These are phyloP conservation scores for Macquaria australasica DNA, from an alignment of 2,113 vertebrate species.

Conservation along the genomic window DNA sequence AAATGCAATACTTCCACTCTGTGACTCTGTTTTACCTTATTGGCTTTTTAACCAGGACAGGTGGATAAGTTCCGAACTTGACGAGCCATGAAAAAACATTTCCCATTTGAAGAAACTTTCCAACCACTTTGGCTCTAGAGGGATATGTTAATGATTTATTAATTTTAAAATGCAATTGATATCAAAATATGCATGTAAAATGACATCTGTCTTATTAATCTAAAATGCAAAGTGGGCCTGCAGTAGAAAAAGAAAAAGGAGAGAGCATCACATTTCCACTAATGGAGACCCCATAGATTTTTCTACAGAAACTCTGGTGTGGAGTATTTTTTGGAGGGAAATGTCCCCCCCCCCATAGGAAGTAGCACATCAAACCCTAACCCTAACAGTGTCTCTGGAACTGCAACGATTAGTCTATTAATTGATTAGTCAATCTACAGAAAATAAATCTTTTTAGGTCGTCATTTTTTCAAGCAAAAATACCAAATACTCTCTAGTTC, in stretches of 20 bases:
- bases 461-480: background rate
- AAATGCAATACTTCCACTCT: conserved; percentile 49
- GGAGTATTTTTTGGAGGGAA: background rate
- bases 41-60: conserved; percentile 29
- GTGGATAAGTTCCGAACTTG: conserved; percentile 23
- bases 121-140: conserved; percentile 3
- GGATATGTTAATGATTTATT: conserved; percentile 45
- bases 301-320: background rate
- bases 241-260: background rate
- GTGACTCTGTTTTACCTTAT: conserved; percentile 34
- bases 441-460: background rate
- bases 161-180: conserved; percentile 20
- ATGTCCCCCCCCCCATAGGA: background rate
- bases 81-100: conserved; percentile 10
- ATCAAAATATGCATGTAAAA: conserved; percentile 33
- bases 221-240: conserved; percentile 1
- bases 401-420: no score
- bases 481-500: background rate
- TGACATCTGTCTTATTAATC: conserved; percentile 38
- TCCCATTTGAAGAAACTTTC: background rate
- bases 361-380: background rate
- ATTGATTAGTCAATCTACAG: background rate
- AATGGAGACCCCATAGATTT: background rate
- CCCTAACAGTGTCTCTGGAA: background rate
- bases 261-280: background rate